These are phyloP conservation scores for Cordilura impudica DNA, from an alignment of 2,888 invertebrate genomes.

Conservation along the genomic window DNA sequence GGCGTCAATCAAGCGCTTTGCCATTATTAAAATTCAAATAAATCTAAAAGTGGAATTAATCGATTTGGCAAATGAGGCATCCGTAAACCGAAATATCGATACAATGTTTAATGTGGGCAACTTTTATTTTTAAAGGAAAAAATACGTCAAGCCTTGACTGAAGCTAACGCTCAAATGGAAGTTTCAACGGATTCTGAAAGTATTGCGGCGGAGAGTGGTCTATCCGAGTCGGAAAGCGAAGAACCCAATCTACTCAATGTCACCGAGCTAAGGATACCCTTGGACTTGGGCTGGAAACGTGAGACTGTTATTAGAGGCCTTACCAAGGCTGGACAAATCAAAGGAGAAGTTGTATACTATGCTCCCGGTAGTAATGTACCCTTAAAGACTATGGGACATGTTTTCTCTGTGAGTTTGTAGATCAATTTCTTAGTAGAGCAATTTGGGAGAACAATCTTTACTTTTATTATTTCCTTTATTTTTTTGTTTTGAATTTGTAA, in stretches of 20 bases:
- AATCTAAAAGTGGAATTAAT: no score
- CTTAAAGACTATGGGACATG: constrained; percentile 83
- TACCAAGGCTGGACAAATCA: constrained; percentile 90
- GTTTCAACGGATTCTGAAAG: constrained; percentile 82
- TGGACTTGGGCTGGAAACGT: constrained; percentile 92
- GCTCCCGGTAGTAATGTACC: constrained; percentile 83
- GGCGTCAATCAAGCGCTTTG: no score
- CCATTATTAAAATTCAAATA: no score
- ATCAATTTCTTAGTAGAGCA: constrained; percentile 64
- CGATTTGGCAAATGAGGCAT: no score
- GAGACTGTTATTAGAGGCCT: constrained; percentile 93
- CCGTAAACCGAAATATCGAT: no score
- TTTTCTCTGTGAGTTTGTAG: constrained; percentile 81
- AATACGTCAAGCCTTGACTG: constrained; percentile 80
- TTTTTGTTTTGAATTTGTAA: constrained; percentile 34
- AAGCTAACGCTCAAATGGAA: constrained; percentile 80
- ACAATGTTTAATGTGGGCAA: no score
- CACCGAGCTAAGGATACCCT: constrained; percentile 82
- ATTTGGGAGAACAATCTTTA: neutral
- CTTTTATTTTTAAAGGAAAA: constrained; percentile 78
- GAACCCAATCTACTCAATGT: constrained; percentile 78
- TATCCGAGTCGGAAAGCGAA: constrained; percentile 81
- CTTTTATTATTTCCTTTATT: neutral
- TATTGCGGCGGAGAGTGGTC: constrained; percentile 80
- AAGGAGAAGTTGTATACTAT: constrained; percentile 95